Conservation (phyloP, 2,888 invertebrate genomes). For the Cryptophagus acutangulus region DNA sequence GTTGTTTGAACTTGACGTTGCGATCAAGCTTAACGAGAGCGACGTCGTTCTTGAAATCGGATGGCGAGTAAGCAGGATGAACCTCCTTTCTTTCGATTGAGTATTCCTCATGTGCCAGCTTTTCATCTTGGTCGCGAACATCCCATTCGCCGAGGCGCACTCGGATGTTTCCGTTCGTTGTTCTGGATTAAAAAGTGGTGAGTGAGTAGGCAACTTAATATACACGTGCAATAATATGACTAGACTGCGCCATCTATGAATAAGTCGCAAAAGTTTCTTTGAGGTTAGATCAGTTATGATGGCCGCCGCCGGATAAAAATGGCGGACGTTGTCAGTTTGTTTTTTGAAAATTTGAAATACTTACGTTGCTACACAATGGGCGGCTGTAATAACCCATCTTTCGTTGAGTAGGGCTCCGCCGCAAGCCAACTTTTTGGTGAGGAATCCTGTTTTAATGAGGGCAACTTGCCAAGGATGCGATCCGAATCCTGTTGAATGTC, state of each 20-base stretch:
- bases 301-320: too few relatives aligned
- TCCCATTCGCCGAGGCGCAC: constrained; percentile 92
- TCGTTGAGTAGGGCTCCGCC: constrained; percentile 87
- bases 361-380: constrained; percentile 89
- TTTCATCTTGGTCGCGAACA: constrained; percentile 77
- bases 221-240: too few relatives aligned
- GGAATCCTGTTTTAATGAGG: constrained; percentile 83
- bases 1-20: constrained; percentile 82
- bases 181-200: constrained; percentile 52
- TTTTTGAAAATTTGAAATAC: constrained; percentile 39
- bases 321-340: too few relatives aligned
- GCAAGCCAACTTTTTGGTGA: constrained; percentile 85
- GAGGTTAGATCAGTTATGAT: too few relatives aligned
- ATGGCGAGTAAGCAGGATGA: constrained; percentile 84
- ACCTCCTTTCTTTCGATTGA: constrained; percentile 86
- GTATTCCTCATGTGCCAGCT: constrained; percentile 81
- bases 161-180: constrained; percentile 80
- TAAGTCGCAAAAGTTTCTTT: too few relatives aligned
- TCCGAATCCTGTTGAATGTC: constrained; percentile 84
- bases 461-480: constrained; percentile 95
- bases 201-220: too few relatives aligned
- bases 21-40: constrained; percentile 76
- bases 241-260: too few relatives aligned
- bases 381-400: constrained; percentile 88
- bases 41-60: constrained; percentile 88